A percentile compares a stretch with the other conserved stretches of the same genome.
Evolutionary conservation across 2,113 vertebrate species (phyloP).

Genomic region (Erpornis zantholeuca): DNA sequence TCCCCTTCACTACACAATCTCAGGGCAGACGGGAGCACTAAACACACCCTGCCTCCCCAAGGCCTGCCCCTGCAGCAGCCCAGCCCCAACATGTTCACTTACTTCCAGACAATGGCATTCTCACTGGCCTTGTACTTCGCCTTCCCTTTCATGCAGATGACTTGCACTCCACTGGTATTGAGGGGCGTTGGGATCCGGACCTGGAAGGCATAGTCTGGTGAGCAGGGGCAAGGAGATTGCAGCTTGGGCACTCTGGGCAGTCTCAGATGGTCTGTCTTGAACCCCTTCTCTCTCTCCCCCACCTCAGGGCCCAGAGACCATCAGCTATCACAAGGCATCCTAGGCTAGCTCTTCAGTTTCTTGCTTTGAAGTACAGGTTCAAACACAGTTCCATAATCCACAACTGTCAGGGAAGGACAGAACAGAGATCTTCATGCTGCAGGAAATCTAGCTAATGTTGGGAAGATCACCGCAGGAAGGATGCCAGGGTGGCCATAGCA

Average conservation of each 20-base stretch:
- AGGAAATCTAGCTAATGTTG: neutral
- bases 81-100: slow-evolving; percentile 32
- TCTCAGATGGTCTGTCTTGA: neutral
- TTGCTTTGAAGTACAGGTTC: neutral
- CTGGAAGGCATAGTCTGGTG: slow-evolving; percentile 69
- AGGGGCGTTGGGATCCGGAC: slow-evolving; percentile 96
- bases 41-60: neutral
- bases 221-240: neutral
- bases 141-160: slow-evolving; percentile 99
- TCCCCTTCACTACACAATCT: neutral
- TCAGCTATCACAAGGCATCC: neutral
- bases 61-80: neutral
- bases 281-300: neutral
- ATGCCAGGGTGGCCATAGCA: neutral
- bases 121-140: slow-evolving; percentile 99
- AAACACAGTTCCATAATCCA: neutral
- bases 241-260: neutral
- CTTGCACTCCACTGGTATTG: slow-evolving; percentile 98
- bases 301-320: neutral
- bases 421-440: neutral
- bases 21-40: neutral
- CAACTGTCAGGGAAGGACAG: neutral
- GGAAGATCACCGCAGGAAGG: neutral
- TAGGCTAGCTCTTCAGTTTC: neutral
- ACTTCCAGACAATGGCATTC: slow-evolving; percentile 99